Conservation (phyloP, 2,888 invertebrate species). For the Fragum fragum region DNA sequence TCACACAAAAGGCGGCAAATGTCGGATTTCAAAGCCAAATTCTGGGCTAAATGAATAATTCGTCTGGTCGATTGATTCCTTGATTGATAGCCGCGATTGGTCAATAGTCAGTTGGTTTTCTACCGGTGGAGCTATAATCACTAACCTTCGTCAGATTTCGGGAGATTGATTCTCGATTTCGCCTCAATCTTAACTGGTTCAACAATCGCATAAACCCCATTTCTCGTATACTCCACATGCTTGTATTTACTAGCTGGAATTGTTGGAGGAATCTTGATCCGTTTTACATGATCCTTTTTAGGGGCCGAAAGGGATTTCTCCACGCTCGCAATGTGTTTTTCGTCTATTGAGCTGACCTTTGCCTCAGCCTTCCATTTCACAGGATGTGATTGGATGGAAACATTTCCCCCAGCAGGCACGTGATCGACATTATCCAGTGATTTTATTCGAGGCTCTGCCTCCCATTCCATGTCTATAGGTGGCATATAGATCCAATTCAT, state of each 20-base stretch:
- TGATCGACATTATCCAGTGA: constrained; percentile 95
- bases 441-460: constrained; percentile 90
- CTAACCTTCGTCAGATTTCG: constrained; percentile 42
- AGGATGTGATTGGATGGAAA: constrained; percentile 59
- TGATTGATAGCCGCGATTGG: too few species aligned
- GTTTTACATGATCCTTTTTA: constrained; percentile 44
- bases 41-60: too few species aligned
- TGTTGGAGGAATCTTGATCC: constrained; percentile 54
- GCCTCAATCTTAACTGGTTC: constrained; percentile 27
- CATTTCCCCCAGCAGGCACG: constrained; percentile 89
- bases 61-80: too few species aligned
- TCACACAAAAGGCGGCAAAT: too few species aligned
- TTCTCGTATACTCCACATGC: constrained; percentile 69
- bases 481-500: constrained; percentile 70
- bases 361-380: constrained; percentile 71
- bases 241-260: constrained; percentile 73
- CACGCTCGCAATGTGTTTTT: constrained; percentile 53
- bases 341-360: constrained; percentile 73
- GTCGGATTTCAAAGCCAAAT: too few species aligned
- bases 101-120: too few species aligned
- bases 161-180: constrained; percentile 9
- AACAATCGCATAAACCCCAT: constrained; percentile 61
- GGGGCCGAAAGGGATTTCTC: constrained; percentile 34
- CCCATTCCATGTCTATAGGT: constrained; percentile 75
- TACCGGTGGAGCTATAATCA: too few species aligned